Conservation (phyloP, 2,888 invertebrate genomes). For the Mimas tiliae region DNA sequence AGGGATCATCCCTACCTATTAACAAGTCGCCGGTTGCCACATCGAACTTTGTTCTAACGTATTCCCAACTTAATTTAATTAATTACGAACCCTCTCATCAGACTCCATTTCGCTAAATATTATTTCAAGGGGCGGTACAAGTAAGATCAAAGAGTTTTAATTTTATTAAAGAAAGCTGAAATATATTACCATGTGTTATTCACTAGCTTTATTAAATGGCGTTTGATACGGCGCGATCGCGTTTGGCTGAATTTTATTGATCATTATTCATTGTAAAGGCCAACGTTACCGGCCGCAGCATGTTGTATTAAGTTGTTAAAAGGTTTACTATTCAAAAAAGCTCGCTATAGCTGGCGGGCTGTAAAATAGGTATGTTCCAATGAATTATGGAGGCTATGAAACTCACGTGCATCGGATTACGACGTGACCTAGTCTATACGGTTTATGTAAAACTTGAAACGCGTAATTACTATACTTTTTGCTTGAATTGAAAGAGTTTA, state of each 20-base stretch:
- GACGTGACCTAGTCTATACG: constrained; percentile 4
- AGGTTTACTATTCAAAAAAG: constrained; percentile 60
- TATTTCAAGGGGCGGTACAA: constrained; percentile 67
- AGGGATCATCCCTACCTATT: constrained; percentile 77
- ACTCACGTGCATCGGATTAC: constrained; percentile 16
- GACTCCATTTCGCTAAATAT: constrained; percentile 78
- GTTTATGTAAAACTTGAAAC: background rate
- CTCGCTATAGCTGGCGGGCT: constrained; percentile 27
- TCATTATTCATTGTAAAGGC: constrained; percentile 75
- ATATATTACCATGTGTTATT: constrained; percentile 51
- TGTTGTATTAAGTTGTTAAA: constrained; percentile 70
- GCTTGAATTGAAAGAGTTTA: background rate
- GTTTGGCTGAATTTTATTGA: constrained; percentile 71
- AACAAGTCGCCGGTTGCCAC: constrained; percentile 75
- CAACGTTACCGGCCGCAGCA: constrained; percentile 61
- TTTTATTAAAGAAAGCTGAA: constrained; percentile 59
- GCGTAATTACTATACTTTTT: background rate
- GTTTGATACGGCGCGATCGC: constrained; percentile 55
- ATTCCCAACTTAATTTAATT: constrained; percentile 83
- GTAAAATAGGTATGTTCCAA: constrained; percentile 21
- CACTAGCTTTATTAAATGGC: constrained; percentile 51
- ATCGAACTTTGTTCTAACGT: constrained; percentile 77
- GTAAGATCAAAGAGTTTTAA: constrained; percentile 72
- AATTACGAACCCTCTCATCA: constrained; percentile 72
- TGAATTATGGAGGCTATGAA: constrained; percentile 24